These are phyloP conservation scores for Strix occidentalis DNA, from an alignment of 2,797 vertebrate genomes.

Conservation along the genomic window DNA sequence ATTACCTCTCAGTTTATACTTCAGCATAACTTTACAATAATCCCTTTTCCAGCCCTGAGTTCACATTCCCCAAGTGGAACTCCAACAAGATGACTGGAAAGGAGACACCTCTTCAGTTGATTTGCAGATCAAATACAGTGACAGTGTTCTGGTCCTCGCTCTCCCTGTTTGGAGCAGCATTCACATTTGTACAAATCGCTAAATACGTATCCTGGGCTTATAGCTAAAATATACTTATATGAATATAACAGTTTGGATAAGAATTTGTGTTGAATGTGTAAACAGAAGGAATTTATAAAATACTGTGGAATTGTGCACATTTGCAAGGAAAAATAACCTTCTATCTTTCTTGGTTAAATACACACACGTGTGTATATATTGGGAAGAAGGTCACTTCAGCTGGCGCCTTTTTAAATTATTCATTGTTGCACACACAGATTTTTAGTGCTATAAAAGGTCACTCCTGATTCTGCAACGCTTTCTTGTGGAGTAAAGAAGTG, in stretches of 20 bases:
- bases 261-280: background rate
- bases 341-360: slow-evolving; percentile 16
- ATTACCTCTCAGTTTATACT: background rate
- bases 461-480: slow-evolving; percentile 43
- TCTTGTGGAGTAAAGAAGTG: slow-evolving; percentile 49
- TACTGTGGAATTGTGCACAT: background rate
- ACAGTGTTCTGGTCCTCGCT: background rate
- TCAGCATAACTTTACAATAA: background rate
- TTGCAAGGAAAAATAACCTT: slow-evolving; percentile 19
- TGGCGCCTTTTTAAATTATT: slow-evolving; percentile 70
- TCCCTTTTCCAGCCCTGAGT: background rate
- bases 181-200: background rate
- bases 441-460: slow-evolving; percentile 72
- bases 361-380: background rate
- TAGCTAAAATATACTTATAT: background rate
- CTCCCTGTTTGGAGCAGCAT: background rate
- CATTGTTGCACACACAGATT: slow-evolving; percentile 56
- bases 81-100: background rate
- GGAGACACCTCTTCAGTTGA: background rate
- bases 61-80: background rate
- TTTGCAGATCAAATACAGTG: background rate
- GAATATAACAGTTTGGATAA: background rate
- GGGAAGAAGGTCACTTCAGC: slow-evolving; percentile 27
- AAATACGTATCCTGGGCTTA: background rate
- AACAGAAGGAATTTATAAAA: slow-evolving; percentile 49